Base-by-base conservation (phyloP, 2,888 invertebrate species). In the Eremobia ochroleuca region DNA sequence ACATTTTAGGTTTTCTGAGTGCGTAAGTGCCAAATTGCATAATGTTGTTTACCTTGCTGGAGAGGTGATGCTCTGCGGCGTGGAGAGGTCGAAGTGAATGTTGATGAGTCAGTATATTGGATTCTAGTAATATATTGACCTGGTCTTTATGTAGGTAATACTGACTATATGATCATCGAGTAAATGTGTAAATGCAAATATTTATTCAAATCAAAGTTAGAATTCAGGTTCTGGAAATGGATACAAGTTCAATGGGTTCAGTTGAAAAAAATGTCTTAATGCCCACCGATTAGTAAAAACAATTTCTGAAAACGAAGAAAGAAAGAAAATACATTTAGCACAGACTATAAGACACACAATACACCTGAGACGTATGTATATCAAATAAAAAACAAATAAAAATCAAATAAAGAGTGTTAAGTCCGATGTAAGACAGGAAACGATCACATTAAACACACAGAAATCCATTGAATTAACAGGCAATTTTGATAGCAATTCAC, bases 401-500 rank as follows among this genome's bases (percentile, higher is more conserved):
- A n/a, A n/a, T n/a, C n/a, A n/a, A n/a, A n/a, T n/a, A n/a, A n/a
- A n/a, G n/a, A n/a, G n/a, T n/a, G n/a, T n/a, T n/a, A n/a, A n/a
- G n/a, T n/a, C n/a, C n/a, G n/a, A n/a, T n/a, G n/a, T n/a, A n/a
- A n/a, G n/a, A n/a, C n/a, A n/a, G n/a, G n/a, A 49, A 82, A 64
- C 18, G 25, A 52, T 28, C 31, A 31, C 55, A 46, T 59, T 64
- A 28, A 46, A 80, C n/a, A 64, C 59, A 52, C 52, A 65, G 25
- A 21, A 46, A 68, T 62, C 25, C 52, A 55, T 37, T 28, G 25
- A 61, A 73, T 79, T 62, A 82, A 37, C 62, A 25, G n/a, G n/a
- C 5, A 85, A 71, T 65, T 81, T 81, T 68, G 11, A 28, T 52
- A 28, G 59, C 34, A 66, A 76, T 67, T 77, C 49, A 65, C 55